Evolutionary conservation across 2,888 invertebrate species (phyloP), one percentile per base, ranked within the genome.

Genomic region (Microdon myrmicae): DNA sequence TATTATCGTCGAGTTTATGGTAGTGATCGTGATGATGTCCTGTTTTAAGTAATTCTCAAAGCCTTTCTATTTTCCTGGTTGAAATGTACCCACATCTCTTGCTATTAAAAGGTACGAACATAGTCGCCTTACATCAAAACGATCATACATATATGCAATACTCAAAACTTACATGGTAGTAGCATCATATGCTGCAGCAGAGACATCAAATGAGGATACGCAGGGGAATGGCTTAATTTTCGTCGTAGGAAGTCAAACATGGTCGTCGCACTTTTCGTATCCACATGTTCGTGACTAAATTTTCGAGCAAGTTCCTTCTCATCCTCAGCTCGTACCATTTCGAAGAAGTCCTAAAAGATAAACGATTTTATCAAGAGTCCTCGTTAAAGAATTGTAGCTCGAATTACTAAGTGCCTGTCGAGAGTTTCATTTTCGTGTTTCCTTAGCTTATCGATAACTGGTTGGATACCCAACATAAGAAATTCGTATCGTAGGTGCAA

Each of bases 311-410:
- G 79, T 76, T 96, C 95, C 72, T 93, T 90, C 78, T 98, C 98
- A 79, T 98, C 98, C 81, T 97, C 96, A 73, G 90, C 92, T 32
- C 97, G 86, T 13, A 96, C 92, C 95, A 97, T 96, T 82, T 98
- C 98, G 82, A 98, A 98, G 81, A 98, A 95, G 79, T 98, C 97
- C 79, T 78, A 25, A 1, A 3, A 35, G 45, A 28, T n/a, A 19
- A 12, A 34, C 2, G 8, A 28, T 14, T 7, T 16, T 20, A 22
- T 20, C 29, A 12, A 1, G 6, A 17, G 19, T 6, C 1, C 10
- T n/a, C n/a, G 9, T n/a, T 4, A 14, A 34, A 25, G 4, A 2
- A 3, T 35, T 17, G 12, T 7, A 4, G 8, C 19, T 13, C 2
- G 12, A 54, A 71, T 71, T 69, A 79, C 79, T 80, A 98, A 87